Evolutionary conservation across 1,140 invertebrate genomes (phyloP), one percentile per base, ranked within the genome.

Genomic region (Diachasmimorpha longicaudata): DNA sequence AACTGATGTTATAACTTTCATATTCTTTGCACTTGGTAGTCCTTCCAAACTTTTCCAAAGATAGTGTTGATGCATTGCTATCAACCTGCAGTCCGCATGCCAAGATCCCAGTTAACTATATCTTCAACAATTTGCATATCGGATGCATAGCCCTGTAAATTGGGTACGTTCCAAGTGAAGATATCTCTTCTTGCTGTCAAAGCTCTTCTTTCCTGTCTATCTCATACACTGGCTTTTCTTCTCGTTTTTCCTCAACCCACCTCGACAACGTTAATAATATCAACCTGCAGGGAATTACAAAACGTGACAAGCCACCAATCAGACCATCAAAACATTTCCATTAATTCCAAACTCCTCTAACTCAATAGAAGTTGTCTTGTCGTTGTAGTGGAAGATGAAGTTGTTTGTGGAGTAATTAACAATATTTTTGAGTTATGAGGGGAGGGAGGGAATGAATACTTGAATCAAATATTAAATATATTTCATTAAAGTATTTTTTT

Each of bases 121-220:
- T 16, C 48, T 52, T 10, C 31, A 37, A 63, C 48, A 74, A 74
- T 74, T 74, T 74, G 48, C 72, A 74, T 74, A 74, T 74, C 72
- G 72, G 52, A 55, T 52, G 21, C 55, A 63, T 21, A 46, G 52
- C 25, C 70, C 70, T 31, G 70, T 72, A 72, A 72, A 72, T 72
- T 72, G 70, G 70, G 19, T 13, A 72, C 44, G 70, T 16, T 52
- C 42, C 70, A 76, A 68, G 44, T 67, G 74, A 78, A 52, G 19
- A 66, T 79, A 42, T 55, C 39, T 37, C 39, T 42, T 9, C 44
- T 44, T 13, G 9, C 31, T 52, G 37, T 58, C 31, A 21, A 5
- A 36, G 42, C 72, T 75, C 70, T 63, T 16, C 19, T 19, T 58
- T 58, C 52, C 19, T 46, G 21, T 58, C 52, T 21, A 58, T 21